These are phyloP conservation scores for Notamacropus eugenii DNA, from an alignment of 2,797 vertebrate genomes.

Conservation along the genomic window DNA sequence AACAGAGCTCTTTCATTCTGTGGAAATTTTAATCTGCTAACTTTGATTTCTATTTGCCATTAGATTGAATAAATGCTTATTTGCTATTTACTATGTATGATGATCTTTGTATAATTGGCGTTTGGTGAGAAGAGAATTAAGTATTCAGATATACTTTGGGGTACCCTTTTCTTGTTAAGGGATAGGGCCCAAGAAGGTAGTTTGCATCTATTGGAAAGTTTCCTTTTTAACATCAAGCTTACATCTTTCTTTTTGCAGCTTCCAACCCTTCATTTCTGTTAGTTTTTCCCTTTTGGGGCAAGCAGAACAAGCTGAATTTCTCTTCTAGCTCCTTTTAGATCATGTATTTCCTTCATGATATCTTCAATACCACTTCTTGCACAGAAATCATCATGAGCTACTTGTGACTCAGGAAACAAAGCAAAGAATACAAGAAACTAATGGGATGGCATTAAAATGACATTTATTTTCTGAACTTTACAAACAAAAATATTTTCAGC, in stretches of 20 bases:
- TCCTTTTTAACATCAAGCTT: background rate
- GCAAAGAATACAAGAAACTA: background rate
- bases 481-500: background rate
- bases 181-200: background rate
- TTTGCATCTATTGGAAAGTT: background rate
- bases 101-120: background rate
- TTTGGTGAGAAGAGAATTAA: background rate
- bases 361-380: background rate
- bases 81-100: background rate
- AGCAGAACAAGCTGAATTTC: background rate
- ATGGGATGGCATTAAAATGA: background rate
- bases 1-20: background rate
- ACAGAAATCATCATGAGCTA: background rate
- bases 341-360: background rate
- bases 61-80: background rate
- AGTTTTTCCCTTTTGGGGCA: background rate
- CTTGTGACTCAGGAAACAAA: background rate
- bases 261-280: background rate
- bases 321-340: background rate
- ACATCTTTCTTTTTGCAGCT: background rate
- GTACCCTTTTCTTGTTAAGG: background rate
- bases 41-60: background rate
- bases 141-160: background rate
- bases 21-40: background rate
- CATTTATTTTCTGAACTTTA: constrained; percentile 14